These are phyloP conservation scores for Apodemus sylvaticus DNA, from an alignment of 2,113 vertebrate species.

Conservation along the genomic window DNA sequence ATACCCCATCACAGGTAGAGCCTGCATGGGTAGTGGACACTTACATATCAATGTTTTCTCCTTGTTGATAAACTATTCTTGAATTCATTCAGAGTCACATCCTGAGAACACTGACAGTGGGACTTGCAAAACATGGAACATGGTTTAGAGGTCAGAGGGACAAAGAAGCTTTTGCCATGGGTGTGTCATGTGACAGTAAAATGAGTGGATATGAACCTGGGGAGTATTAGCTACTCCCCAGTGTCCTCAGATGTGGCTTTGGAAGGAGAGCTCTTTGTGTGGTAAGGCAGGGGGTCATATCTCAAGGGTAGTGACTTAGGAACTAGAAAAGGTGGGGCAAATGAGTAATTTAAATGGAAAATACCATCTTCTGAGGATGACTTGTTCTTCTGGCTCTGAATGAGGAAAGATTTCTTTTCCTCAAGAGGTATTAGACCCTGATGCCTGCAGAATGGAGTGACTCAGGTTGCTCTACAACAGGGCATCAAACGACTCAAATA, in stretches of 20 bases:
- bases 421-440: background rate
- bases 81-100: slow-evolving; percentile 46
- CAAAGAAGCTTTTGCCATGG: background rate
- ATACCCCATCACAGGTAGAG: background rate
- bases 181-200: background rate
- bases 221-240: background rate
- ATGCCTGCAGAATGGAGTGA: background rate
- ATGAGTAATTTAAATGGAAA: slow-evolving; percentile 6
- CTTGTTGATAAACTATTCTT: background rate
- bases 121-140: background rate
- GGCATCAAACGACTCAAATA: background rate
- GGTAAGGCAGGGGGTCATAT: slow-evolving; percentile 30
- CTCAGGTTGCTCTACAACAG: background rate
- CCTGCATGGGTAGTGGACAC: background rate
- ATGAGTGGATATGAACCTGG: background rate
- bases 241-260: background rate
- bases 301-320: slow-evolving; percentile 2
- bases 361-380: background rate
- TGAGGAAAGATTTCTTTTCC: background rate
- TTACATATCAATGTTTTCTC: background rate
- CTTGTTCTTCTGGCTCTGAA: background rate
- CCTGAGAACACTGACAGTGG: background rate
- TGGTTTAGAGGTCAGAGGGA: background rate
- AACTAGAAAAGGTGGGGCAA: background rate
- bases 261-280: slow-evolving; percentile 57